Evolutionary conservation across 2,888 invertebrate genomes (phyloP).

Genomic region (Erynnis tages): DNA sequence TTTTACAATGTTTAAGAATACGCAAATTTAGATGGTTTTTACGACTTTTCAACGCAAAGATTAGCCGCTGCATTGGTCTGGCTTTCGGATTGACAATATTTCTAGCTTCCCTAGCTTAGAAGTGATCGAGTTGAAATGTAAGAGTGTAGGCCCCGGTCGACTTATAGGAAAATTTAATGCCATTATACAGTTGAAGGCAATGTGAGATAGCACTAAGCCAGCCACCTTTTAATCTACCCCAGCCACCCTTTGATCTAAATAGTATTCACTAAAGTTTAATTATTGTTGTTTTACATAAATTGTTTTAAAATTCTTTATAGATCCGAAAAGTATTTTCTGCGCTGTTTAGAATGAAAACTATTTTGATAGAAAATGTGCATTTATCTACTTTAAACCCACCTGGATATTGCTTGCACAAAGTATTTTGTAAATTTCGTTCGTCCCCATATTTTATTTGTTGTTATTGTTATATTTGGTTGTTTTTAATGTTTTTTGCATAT

Average conservation of each 20-base stretch:
- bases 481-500: constrained; percentile 10
- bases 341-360: constrained; percentile 22
- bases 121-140: constrained; percentile 28
- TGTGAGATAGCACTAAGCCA: background rate
- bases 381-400: background rate
- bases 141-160: constrained; percentile 12
- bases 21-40: constrained; percentile 70
- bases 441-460: constrained; percentile 7
- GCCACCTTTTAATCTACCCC: background rate
- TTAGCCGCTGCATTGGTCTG: constrained; percentile 49
- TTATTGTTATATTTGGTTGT: constrained; percentile 18
- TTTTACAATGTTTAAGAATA: constrained; percentile 70
- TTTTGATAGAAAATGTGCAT: constrained; percentile 17
- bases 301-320: background rate
- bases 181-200: background rate
- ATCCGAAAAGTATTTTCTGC: constrained; percentile 13
- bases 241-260: too few relatives aligned
- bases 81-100: constrained; percentile 69
- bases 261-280: too few relatives aligned
- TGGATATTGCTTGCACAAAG: constrained; percentile 6
- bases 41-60: constrained; percentile 53
- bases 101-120: constrained; percentile 36
- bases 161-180: constrained; percentile 1
- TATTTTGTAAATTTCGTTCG: constrained; percentile 7
- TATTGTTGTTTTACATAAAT: background rate